Conservation (phyloP, 2,888 invertebrate species). For the Autographa pulchrina region DNA sequence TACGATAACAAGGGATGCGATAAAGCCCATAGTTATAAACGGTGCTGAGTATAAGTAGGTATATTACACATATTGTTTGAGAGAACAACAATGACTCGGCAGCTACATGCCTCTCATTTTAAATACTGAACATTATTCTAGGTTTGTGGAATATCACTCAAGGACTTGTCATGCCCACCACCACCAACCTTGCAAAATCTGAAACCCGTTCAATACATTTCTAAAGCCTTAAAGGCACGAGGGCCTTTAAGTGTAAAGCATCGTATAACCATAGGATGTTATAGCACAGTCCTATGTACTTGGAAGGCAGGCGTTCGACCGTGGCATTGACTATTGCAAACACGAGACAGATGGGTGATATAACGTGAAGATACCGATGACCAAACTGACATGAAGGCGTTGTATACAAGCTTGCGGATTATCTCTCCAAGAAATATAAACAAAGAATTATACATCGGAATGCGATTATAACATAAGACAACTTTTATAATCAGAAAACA, state of each 20-base stretch:
- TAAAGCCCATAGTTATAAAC: conserved; percentile 32
- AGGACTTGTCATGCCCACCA: not conserved
- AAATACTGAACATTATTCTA: conserved; percentile 28
- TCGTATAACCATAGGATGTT: not conserved
- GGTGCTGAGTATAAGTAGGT: conserved; percentile 28
- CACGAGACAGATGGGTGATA: conserved; percentile 60
- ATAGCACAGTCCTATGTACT: conserved; percentile 13
- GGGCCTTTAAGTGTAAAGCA: not conserved
- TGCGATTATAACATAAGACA: conserved; percentile 3
- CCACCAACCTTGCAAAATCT: not conserved
- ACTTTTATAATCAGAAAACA: not conserved
- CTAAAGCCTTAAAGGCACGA: not conserved
- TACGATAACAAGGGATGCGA: conserved; percentile 42
- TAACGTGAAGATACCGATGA: conserved; percentile 56
- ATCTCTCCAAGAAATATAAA: conserved; percentile 1
- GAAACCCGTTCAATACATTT: conserved; percentile 5
- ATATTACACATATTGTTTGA: conserved; percentile 16
- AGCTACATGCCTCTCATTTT: conserved; percentile 28
- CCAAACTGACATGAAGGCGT: conserved; percentile 34
- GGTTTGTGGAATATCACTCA: conserved; percentile 15
- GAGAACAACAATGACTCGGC: conserved; percentile 33
- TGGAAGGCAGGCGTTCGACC: conserved; percentile 57
- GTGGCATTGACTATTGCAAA: conserved; percentile 68
- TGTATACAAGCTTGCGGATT: conserved; percentile 11
- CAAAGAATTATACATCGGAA: conserved; percentile 15